Evolutionary conservation across 2,113 vertebrate species (phyloP).

Genomic region (Gymnarchus niloticus): DNA sequence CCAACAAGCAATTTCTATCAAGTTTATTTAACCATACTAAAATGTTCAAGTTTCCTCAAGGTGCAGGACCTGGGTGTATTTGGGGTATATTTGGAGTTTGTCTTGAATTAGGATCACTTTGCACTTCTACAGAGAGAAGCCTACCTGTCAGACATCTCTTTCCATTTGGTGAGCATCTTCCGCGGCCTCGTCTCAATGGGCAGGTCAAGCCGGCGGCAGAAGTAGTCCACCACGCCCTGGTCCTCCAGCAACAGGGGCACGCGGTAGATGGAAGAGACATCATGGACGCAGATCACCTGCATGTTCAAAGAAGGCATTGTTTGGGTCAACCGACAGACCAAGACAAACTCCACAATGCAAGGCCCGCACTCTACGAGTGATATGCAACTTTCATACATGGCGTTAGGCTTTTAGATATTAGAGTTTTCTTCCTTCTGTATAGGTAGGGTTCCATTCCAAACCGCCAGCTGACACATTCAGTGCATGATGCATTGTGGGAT

Average conservation of each 20-base stretch:
- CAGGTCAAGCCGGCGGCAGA: slow-evolving; percentile 80
- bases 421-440: too few species aligned
- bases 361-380: background rate
- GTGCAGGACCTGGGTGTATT: background rate
- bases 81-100: too few species aligned
- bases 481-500: background rate
- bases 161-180: slow-evolving; percentile 90
- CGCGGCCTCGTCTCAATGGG: slow-evolving; percentile 77
- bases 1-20: too few species aligned
- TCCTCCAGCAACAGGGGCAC: slow-evolving; percentile 86
- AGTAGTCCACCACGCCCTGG: slow-evolving; percentile 88
- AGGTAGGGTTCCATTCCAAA: background rate
- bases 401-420: background rate
- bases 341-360: background rate
- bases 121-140: background rate
- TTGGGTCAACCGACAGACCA: background rate
- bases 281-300: slow-evolving; percentile 92
- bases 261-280: slow-evolving; percentile 89
- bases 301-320: background rate
- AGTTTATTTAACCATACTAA: background rate
- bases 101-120: background rate
- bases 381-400: background rate
- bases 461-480: background rate
- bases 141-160: slow-evolving; percentile 94
- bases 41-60: background rate